These are phyloP conservation scores for Morbakka virulenta DNA, from an alignment of 30 jellyfish, hydroid and myxozoan species.

Conservation along the genomic window DNA sequence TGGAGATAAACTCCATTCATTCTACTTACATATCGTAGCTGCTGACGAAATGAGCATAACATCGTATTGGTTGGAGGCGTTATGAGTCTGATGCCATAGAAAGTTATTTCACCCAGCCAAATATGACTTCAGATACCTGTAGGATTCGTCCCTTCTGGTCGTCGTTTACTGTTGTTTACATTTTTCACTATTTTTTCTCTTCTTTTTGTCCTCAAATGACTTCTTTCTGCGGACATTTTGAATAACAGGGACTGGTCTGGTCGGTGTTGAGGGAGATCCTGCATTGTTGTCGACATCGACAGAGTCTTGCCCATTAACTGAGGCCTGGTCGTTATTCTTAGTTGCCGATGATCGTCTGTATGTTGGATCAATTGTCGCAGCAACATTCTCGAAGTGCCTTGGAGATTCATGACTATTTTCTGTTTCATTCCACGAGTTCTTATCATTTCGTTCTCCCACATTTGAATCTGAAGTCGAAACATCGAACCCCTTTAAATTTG, in stretches of 20 bases:
- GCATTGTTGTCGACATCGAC: background rate
- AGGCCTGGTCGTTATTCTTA: conserved; percentile 4
- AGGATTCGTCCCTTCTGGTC: too few relatives aligned
- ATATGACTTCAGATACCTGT: too few relatives aligned
- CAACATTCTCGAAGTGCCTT: conserved; percentile 38
- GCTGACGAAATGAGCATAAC: too few relatives aligned
- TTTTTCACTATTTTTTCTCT: conserved; percentile 37
- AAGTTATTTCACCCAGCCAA: too few relatives aligned
- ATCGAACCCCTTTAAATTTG: background rate
- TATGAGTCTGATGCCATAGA: too few relatives aligned
- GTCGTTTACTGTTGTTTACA: conserved; percentile 67
- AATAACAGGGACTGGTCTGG: conserved; percentile 61
- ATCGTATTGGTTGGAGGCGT: too few relatives aligned
- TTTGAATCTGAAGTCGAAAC: background rate
- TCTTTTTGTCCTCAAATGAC: conserved; percentile 13
- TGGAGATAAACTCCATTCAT: too few relatives aligned
- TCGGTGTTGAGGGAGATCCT: conserved; percentile 2
- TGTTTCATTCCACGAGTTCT: background rate
- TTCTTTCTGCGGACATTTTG: conserved; percentile 53
- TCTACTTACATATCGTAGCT: too few relatives aligned
- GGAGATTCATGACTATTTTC: background rate
- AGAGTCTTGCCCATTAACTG: conserved; percentile 31
- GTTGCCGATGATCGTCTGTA: conserved; percentile 34
- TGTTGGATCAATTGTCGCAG: conserved; percentile 70
- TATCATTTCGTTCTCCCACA: background rate